Evolutionary conservation across 2,797 vertebrate species (phyloP).

Genomic region (Poeciliopsis infans): DNA sequence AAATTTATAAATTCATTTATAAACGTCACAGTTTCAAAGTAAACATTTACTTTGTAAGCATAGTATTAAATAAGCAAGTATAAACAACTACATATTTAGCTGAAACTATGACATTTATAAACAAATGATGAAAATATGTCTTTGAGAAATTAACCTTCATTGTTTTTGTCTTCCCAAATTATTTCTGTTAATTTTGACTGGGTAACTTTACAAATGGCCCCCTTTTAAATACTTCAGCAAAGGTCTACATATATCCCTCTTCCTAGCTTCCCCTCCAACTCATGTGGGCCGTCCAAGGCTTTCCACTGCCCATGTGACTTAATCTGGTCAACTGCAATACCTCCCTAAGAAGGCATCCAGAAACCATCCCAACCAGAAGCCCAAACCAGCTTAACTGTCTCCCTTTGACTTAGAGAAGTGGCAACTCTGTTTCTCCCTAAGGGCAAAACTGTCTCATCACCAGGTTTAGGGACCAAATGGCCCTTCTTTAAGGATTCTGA

Average conservation of each 20-base stretch:
- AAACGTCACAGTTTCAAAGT: too few species aligned
- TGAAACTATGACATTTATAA: too few species aligned
- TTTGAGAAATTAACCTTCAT: too few species aligned
- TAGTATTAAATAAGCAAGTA: too few species aligned
- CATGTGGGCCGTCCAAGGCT: not conserved
- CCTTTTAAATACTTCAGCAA: not conserved
- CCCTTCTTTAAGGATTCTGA: not conserved
- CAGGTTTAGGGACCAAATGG: not conserved
- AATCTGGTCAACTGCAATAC: not conserved
- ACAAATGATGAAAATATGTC: too few species aligned
- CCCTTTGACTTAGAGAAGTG: not conserved
- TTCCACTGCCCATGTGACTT: not conserved
- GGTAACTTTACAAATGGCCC: not conserved
- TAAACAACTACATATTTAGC: too few species aligned
- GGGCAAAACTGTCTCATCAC: not conserved
- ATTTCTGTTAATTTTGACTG: not conserved
- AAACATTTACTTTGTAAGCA: too few species aligned
- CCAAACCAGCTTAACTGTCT: not conserved
- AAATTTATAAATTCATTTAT: too few species aligned
- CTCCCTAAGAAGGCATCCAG: constrained; percentile 12
- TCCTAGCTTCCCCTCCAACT: not conserved
- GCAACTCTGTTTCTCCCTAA: not conserved
- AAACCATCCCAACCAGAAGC: not conserved
- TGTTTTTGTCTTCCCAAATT: not conserved
- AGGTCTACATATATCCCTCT: not conserved